A percentile compares a stretch with the other conserved stretches of the same genome.
Evolutionary conservation across 2,888 invertebrate species (phyloP).

Genomic region (Lagria hirta): DNA sequence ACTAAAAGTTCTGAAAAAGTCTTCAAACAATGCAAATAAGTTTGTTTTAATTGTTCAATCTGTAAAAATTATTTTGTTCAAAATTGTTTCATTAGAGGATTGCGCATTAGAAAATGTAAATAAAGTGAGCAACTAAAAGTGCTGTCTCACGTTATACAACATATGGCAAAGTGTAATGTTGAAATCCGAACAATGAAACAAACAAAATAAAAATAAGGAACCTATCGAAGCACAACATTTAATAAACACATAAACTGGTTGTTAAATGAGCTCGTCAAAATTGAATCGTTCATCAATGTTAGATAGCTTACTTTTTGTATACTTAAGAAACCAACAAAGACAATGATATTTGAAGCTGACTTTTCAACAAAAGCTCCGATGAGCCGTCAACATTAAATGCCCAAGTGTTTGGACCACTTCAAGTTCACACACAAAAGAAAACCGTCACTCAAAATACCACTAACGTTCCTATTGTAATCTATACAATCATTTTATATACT

Average conservation of each 20-base stretch:
- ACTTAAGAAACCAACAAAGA: constrained; percentile 39
- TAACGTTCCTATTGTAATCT: constrained; percentile 32
- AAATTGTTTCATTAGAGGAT: no score
- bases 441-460: constrained; percentile 33
- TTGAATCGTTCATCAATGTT: constrained; percentile 37
- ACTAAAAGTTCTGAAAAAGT: no score
- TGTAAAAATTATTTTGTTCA: no score
- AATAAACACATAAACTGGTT: constrained; percentile 38
- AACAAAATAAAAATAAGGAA: constrained; percentile 29
- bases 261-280: constrained; percentile 34
- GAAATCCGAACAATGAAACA: constrained; percentile 23
- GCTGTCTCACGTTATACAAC: no score
- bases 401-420: constrained; percentile 45
- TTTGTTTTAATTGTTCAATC: no score
- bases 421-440: constrained; percentile 38
- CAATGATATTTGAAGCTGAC: constrained; percentile 41
- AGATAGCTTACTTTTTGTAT: constrained; percentile 34
- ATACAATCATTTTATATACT: constrained; percentile 29
- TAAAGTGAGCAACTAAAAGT: no score
- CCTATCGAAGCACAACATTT: constrained; percentile 31
- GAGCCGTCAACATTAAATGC: constrained; percentile 43
- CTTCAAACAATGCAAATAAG: no score
- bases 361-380: constrained; percentile 40
- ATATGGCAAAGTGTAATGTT: constrained; percentile 16
- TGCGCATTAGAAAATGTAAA: no score